A percentile compares a stretch with the other conserved stretches of the same genome.
Conservation (phyloP, 2,113 vertebrate species). For the Caracal caracal region DNA sequence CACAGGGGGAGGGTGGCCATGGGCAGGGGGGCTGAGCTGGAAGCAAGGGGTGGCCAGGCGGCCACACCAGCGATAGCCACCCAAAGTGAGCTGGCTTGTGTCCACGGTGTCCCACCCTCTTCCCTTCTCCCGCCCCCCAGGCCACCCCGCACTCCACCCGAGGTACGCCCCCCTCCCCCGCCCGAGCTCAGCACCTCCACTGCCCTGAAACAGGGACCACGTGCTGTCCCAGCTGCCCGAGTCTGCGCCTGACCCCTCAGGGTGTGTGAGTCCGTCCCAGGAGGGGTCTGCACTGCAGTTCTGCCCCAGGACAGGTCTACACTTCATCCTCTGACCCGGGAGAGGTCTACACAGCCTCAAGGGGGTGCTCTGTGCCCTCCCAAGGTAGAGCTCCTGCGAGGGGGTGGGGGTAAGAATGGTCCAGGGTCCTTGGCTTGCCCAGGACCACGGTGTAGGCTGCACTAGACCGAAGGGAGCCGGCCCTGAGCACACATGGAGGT, state of each 20-base stretch:
- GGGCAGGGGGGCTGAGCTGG: not conserved
- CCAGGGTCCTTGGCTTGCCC: not conserved
- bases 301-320: not conserved
- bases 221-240: not conserved
- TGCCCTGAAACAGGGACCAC: rapidly evolving
- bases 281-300: no score
- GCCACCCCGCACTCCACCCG: rapidly evolving
- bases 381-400: not conserved
- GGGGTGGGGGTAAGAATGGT: not conserved
- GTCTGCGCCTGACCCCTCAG: not conserved
- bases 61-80: no score
- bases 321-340: rapidly evolving
- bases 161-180: not conserved
- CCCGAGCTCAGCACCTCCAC: not conserved
- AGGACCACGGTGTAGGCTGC: not conserved
- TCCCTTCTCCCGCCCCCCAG: no score
- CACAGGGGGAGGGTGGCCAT: not conserved
- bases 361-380: not conserved
- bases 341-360: not conserved
- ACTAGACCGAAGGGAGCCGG: not conserved
- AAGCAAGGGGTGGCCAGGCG: not conserved
- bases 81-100: rapidly evolving
- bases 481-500: rapidly evolving
- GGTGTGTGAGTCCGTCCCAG: no score
- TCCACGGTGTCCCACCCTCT: not conserved